Evolutionary conservation across 2,113 vertebrate species (phyloP), one percentile per base, ranked within the genome.

Genomic region (Numida meleagris): DNA sequence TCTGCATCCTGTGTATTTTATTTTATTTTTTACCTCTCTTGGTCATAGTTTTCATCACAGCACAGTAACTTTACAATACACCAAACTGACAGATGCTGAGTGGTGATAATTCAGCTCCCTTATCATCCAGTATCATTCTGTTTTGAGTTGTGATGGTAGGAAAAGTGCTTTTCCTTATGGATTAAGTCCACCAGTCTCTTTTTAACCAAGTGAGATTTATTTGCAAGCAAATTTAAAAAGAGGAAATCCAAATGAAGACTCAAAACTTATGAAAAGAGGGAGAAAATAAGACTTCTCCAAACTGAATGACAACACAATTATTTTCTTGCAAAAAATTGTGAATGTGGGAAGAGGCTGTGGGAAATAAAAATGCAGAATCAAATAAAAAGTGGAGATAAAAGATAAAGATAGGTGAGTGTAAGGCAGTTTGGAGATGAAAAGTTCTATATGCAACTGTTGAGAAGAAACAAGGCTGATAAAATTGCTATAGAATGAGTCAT

Each of bases 91-190:
- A 58, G 50, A 85, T 31, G 18, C 17, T 42, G 19, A 66, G 2
- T 77, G 9, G 8, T 82, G 27, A 48, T 42, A 51, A 78, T 40
- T 82, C 61, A 71, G 17, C 10, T 20, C 38, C 5, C 3, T 73
- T 53, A 19, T 70, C 48, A 48, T 19, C 8, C 24, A 70, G 3
- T 65, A 61, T 51, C 0, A 0, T 50, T 89, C n/a, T 17, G 3
- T 1, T 78, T 75, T 48, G 31, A 72, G n/a, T 20, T 67, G 16
- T 12, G 19, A n/a, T 78, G 29, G 45, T 9, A 12, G 16, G 14
- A 90, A 79, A 67, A 59, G 0, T 42, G 31, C 24, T 82, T 5
- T 82, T 82, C 53, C 27, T 79, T 13, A 18, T 62, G 7, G 20
- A 36, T 67, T 75, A 42, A 20, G 10, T 82, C 38, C 6, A 36